Evolutionary conservation across 1,140 invertebrate genomes (phyloP).

Genomic region (Myzus persicae): DNA sequence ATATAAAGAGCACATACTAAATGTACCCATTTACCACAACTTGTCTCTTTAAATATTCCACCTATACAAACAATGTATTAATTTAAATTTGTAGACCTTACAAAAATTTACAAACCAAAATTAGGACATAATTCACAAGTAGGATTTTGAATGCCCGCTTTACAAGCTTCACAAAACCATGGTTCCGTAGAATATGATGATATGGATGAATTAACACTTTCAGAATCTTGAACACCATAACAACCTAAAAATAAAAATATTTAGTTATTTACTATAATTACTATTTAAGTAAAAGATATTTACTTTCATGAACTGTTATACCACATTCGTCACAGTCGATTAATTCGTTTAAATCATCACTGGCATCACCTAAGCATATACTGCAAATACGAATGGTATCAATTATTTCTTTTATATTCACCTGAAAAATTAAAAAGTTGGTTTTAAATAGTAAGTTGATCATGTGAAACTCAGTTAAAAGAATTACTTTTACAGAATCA

Average conservation of each 20-base stretch:
- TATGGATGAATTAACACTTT: conserved; percentile 88
- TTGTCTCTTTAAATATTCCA: conserved; percentile 96
- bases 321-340: conserved; percentile 96
- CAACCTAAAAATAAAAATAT: conserved; percentile 71
- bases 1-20: conserved; percentile 95
- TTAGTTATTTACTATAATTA: background rate
- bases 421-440: conserved; percentile 63
- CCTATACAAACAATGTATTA: conserved; percentile 66
- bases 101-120: conserved; percentile 67
- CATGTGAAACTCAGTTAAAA: background rate
- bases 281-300: conserved; percentile 55
- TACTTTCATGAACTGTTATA: conserved; percentile 94
- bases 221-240: conserved; percentile 91
- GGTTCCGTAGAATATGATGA: conserved; percentile 94
- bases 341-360: conserved; percentile 93
- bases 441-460: background rate
- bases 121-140: conserved; percentile 89
- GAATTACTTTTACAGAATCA: conserved; percentile 67
- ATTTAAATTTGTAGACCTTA: background rate
- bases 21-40: conserved; percentile 97
- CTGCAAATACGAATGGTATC: conserved; percentile 80
- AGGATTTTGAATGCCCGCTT: conserved; percentile 85
- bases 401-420: conserved; percentile 60
- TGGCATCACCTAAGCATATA: conserved; percentile 90
- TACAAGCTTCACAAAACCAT: conserved; percentile 99